Percentiles rank a stretch among this genome's conserved stretches.
These are phyloP conservation scores for Notothenia coriiceps DNA, from an alignment of 2,113 vertebrate genomes.

Conservation along the genomic window DNA sequence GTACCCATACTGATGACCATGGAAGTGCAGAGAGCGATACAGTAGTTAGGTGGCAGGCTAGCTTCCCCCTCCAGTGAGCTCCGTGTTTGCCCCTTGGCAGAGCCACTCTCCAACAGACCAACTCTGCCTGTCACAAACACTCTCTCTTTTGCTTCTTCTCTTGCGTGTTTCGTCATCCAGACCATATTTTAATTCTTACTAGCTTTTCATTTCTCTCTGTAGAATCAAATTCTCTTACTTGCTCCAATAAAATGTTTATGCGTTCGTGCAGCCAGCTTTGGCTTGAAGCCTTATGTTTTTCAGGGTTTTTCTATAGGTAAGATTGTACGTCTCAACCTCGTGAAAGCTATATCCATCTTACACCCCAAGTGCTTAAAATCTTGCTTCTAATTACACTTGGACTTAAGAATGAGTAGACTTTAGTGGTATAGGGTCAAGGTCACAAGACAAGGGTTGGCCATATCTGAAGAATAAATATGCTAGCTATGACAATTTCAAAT, in stretches of 20 bases:
- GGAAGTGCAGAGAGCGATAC: conserved; percentile 39
- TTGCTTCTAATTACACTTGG: no score
- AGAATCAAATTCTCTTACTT: conserved; percentile 16
- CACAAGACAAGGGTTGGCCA: no score
- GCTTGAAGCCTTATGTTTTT: no score
- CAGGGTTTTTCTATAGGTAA: no score
- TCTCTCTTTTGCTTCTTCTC: neutral
- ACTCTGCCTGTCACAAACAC: conserved; percentile 23
- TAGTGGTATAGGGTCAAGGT: no score
- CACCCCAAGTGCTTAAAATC: no score
- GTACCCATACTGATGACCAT: conserved; percentile 47
- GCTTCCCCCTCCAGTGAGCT: conserved; percentile 25
- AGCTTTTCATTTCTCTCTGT: conserved; percentile 22
- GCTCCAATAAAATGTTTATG: neutral
- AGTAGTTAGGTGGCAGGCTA: conserved; percentile 33
- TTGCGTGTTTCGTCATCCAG: conserved; percentile 15
- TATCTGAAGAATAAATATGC: no score
- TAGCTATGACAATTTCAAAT: no score
- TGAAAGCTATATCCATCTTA: no score
- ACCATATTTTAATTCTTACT: conserved; percentile 32
- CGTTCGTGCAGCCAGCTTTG: no score
- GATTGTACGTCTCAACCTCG: no score
- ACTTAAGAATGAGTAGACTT: no score
- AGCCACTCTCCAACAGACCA: conserved; percentile 36
- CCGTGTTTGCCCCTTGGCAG: conserved; percentile 31